These are phyloP conservation scores for Pantherophis guttatus DNA, from an alignment of 2,113 vertebrate species.

Conservation along the genomic window DNA sequence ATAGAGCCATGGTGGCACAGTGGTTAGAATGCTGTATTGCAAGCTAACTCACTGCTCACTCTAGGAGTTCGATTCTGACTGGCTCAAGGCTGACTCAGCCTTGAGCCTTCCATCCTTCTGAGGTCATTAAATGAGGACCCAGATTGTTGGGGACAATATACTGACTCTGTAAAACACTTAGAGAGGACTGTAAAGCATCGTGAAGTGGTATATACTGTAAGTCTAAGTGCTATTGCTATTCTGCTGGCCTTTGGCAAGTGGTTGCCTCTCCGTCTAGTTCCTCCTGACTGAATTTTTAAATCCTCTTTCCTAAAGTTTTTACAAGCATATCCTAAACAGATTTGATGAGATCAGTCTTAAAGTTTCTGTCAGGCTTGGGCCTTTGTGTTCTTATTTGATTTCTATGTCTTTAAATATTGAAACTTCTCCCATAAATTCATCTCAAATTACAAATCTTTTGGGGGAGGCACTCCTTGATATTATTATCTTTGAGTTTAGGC, in stretches of 20 bases:
- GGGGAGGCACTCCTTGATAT: not conserved
- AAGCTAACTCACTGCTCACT: too few species aligned
- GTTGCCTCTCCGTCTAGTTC: not conserved
- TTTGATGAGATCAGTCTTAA: not conserved
- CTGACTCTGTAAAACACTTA: too few species aligned
- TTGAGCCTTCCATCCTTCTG: too few species aligned
- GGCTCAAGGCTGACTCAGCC: too few species aligned
- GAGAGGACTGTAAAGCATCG: too few species aligned
- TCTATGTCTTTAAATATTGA: not conserved
- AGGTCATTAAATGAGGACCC: too few species aligned
- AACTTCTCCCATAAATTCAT: not conserved
- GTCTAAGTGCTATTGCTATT: too few species aligned
- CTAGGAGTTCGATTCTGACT: too few species aligned
- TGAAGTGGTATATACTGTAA: too few species aligned
- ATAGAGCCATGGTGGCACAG: too few species aligned
- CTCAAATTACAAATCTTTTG: not conserved
- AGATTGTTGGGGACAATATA: too few species aligned
- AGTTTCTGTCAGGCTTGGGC: not conserved
- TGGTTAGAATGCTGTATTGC: too few species aligned
- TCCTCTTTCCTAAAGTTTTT: not conserved
- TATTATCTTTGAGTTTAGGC: not conserved
- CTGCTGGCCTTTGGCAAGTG: not conserved
- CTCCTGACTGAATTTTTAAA: not conserved
- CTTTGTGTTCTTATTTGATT: not conserved
- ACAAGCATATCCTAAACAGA: not conserved